Percentiles rank a stretch among this genome's conserved stretches.
phyloP scores from a whole-genome alignment of 1,140 invertebrate species.

The Orius laevigatus region DNA sequence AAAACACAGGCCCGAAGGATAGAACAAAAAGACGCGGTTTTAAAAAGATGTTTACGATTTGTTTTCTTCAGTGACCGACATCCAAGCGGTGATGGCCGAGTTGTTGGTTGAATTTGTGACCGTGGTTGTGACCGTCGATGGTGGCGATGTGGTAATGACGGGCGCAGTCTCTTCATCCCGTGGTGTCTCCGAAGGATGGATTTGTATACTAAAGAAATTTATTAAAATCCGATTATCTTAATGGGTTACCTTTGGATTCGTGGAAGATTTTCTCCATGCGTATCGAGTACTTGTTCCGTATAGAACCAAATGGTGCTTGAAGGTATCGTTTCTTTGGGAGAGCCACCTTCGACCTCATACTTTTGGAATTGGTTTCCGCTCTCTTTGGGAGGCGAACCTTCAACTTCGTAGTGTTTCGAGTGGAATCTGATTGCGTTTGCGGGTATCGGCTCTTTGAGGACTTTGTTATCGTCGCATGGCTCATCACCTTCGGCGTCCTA shows the following conservation, averaged over 20 bases:
- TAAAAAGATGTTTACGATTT: background rate
- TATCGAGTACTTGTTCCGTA: no score
- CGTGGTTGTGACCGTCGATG: no score
- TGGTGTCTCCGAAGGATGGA: no score
- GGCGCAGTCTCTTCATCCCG: no score
- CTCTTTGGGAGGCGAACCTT: background rate
- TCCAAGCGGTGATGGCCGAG: background rate
- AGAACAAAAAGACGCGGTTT: background rate
- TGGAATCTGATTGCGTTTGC: background rate
- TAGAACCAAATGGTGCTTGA: background rate
- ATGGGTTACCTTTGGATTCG: no score
- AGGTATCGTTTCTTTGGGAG: background rate
- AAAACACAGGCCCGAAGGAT: background rate
- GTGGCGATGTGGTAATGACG: no score
- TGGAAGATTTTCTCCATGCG: no score
- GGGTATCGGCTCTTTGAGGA: constrained; percentile 11
- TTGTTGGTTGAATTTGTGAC: no score
- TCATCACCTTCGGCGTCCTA: constrained; percentile 21
- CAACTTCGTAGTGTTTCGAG: background rate
- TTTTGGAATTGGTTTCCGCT: background rate
- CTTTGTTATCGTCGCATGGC: constrained; percentile 21
- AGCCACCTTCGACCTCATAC: constrained; percentile 1
- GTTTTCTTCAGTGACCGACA: background rate
- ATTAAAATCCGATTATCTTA: no score
- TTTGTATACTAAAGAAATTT: no score